Evolutionary conservation across 2,113 vertebrate genomes (phyloP), one percentile per base, ranked within the genome.

Genomic region (Sterna hirundo): DNA sequence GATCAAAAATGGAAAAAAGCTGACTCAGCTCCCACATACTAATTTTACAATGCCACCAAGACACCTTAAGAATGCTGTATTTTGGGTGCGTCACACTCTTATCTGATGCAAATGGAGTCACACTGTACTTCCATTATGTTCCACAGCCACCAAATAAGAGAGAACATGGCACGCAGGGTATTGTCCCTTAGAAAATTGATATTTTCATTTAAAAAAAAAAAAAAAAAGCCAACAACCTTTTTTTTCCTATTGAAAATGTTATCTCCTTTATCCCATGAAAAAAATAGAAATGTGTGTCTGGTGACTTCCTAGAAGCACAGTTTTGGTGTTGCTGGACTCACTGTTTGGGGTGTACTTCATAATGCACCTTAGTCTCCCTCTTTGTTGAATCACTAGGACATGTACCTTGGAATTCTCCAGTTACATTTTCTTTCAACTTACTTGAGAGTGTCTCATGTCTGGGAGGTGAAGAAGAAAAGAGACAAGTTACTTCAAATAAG

Each of bases 11-110:
- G 1, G 47, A 40, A 69, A 72, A 72, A 9, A 49, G 11, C 12
- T 83, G 40, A 69, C n/a, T 69, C 0, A 5, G 26, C 4, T 78
- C 4, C 12, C 21, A 6, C 5, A 11, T 4, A 47, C 4, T 7
- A 49, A 6, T 52, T 71, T 75, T 83, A 44, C 9, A 62, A 2
- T 57, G 22, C 7, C 10, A 22, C 8, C 1, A 2, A 0, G 0
- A 22, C 64, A 62, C 9, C 29, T 21, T 70, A 61, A 36, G 30
- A 55, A 81, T 44, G 15, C 17, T 87, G 36, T 78, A 22, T 29
- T 65, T 38, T 70, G 40, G 8, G 0, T 46, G 40, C 7, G 18
- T 68, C 26, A 47, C 11, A 22, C 10, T 69, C 4, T 49, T 49
- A 49, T 9, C 15, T 62, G 42, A 62, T 25, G 15, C 4, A 83